phyloP scores from a whole-genome alignment of 1,140 invertebrate genomes.

The Luehdorfia chinensis region DNA sequence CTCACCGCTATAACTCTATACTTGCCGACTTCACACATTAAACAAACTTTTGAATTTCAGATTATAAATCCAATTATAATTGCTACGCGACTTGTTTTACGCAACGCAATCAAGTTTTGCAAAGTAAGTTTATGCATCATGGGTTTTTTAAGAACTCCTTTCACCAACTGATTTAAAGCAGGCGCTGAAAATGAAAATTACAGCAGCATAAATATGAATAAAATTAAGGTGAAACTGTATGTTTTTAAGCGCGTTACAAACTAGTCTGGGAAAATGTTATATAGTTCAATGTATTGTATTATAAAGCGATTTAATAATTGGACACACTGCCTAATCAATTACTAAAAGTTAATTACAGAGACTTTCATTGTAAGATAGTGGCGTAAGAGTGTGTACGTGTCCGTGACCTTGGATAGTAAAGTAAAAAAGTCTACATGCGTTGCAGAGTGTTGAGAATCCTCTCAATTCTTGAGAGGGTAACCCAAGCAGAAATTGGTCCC shows the following conservation, averaged over 20 bases:
- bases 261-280: neutral
- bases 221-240: constrained; percentile 8
- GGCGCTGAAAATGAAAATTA: constrained; percentile 16
- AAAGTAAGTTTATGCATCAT: constrained; percentile 18
- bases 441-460: too few relatives aligned
- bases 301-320: too few relatives aligned
- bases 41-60: constrained; percentile 8
- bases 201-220: neutral
- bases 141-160: constrained; percentile 11
- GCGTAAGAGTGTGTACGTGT: neutral
- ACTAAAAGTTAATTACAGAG: neutral
- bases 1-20: too few relatives aligned
- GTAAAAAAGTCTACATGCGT: neutral
- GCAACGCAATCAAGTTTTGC: constrained; percentile 12
- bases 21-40: too few relatives aligned
- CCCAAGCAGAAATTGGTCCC: too few relatives aligned
- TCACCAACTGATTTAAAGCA: constrained; percentile 14
- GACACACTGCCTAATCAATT: neutral
- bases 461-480: too few relatives aligned
- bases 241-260: constrained; percentile 2
- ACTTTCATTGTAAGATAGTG: neutral
- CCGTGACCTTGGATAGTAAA: too few relatives aligned
- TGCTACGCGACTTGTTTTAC: constrained; percentile 4
- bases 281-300: too few relatives aligned
- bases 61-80: constrained; percentile 15